phyloP scores from a whole-genome alignment of 2,888 invertebrate species.

The Acleris holmiana region DNA sequence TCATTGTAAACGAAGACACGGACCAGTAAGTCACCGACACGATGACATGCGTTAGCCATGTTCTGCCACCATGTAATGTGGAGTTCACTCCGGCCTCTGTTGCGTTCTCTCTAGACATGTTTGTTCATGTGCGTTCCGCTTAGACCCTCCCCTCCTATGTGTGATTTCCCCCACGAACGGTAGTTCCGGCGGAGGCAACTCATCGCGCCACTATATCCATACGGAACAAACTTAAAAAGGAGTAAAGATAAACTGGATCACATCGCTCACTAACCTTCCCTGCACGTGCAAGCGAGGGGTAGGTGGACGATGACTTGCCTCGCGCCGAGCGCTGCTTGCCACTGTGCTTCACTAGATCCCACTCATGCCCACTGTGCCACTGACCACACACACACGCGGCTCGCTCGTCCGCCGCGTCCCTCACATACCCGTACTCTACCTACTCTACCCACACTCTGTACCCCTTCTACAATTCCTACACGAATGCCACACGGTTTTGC shows the following conservation, averaged over 20 bases:
- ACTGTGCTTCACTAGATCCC: constrained; percentile 48
- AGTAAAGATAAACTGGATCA: background rate
- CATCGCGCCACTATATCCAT: constrained; percentile 39
- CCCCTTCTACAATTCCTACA: constrained; percentile 44
- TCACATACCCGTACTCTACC: constrained; percentile 44
- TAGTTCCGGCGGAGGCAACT: constrained; percentile 57
- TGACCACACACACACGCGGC: constrained; percentile 45
- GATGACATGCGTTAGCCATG: constrained; percentile 64
- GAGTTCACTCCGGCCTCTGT: constrained; percentile 70
- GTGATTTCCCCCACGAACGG: constrained; percentile 52
- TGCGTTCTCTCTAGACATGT: constrained; percentile 66
- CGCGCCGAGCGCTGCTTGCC: constrained; percentile 53
- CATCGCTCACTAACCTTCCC: constrained; percentile 14
- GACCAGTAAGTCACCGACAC: constrained; percentile 93
- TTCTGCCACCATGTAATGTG: constrained; percentile 56
- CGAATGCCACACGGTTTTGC: constrained; percentile 44
- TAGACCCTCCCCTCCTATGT: constrained; percentile 59
- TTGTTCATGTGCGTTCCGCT: constrained; percentile 69
- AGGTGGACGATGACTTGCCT: constrained; percentile 44
- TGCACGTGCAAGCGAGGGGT: background rate
- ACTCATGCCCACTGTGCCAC: constrained; percentile 44
- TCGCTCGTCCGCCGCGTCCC: background rate
- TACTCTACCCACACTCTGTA: constrained; percentile 42
- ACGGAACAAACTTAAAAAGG: background rate
- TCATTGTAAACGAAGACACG: constrained; percentile 98